Percentiles rank a stretch among this genome's conserved stretches.
These are phyloP conservation scores for Colius striatus DNA, from an alignment of 2,113 vertebrate genomes.

Conservation along the genomic window DNA sequence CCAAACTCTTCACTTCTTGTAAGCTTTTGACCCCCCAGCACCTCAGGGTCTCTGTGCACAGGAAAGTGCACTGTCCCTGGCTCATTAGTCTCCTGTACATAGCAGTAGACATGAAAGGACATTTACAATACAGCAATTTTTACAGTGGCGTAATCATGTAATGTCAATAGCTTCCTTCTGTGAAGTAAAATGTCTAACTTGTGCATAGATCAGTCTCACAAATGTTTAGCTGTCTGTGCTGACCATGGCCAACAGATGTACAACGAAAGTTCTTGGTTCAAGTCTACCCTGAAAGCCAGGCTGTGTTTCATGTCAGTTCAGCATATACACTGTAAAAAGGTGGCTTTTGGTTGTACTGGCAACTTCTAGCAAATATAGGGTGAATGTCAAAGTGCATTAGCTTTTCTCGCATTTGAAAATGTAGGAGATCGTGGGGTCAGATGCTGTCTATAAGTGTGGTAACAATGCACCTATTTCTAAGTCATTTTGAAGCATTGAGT, in stretches of 20 bases:
- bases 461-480: neutral
- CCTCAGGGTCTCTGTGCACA: neutral
- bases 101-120: neutral
- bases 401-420: neutral
- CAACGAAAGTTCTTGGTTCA: neutral
- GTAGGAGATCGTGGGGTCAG: neutral
- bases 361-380: neutral
- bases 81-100: neutral
- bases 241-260: neutral
- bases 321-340: neutral
- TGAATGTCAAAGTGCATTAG: neutral
- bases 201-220: neutral
- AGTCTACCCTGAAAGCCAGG: neutral
- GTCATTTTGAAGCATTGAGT: neutral
- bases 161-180: neutral
- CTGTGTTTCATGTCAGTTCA: neutral
- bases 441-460: neutral
- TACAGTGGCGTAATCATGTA: neutral
- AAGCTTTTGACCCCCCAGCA: neutral
- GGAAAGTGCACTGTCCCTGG: neutral
- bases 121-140: neutral
- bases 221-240: neutral
- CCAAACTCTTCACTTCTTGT: neutral
- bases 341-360: neutral
- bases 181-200: neutral